These are phyloP conservation scores for Corythoichthys haematopterus DNA, from an alignment of 2,113 vertebrate species.

Conservation along the genomic window DNA sequence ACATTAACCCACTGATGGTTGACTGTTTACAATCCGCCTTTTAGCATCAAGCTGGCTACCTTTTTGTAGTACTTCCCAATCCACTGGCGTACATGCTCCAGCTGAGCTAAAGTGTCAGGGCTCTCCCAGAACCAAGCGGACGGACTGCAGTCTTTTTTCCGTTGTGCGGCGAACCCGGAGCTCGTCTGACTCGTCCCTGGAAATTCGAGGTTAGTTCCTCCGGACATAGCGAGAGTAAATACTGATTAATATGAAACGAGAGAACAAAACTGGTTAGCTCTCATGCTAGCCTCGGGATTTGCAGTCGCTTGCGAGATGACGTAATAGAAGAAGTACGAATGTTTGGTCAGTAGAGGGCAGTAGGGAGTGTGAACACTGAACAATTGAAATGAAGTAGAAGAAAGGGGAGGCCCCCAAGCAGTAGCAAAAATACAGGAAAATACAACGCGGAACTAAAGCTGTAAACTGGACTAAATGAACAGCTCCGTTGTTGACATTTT, in stretches of 20 bases:
- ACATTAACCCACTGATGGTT: neutral
- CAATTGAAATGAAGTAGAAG: neutral
- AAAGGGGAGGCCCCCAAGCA: neutral
- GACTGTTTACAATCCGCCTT: constrained; percentile 57
- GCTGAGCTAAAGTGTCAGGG: constrained; percentile 80
- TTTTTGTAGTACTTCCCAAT: constrained; percentile 92
- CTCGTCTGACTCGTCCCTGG: constrained; percentile 52
- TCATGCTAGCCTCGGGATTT: constrained; percentile 43
- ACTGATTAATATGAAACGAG: constrained; percentile 27
- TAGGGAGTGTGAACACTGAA: too few species aligned
- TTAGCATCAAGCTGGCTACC: constrained; percentile 64
- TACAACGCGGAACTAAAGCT: neutral
- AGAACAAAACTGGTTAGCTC: constrained; percentile 59
- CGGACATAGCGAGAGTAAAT: constrained; percentile 63
- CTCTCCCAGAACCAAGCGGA: constrained; percentile 86
- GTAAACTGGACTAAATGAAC: neutral
- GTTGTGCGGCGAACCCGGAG: constrained; percentile 45
- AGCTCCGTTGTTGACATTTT: neutral
- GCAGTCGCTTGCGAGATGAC: constrained; percentile 41
- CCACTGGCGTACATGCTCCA: constrained; percentile 85
- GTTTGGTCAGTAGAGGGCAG: neutral
- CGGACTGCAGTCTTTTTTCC: constrained; percentile 83
- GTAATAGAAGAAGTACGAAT: neutral
- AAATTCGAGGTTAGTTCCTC: constrained; percentile 51
- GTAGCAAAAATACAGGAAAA: neutral